Conservation (phyloP, 2,888 invertebrate species). For the Troglohyphantes excavatus region DNA sequence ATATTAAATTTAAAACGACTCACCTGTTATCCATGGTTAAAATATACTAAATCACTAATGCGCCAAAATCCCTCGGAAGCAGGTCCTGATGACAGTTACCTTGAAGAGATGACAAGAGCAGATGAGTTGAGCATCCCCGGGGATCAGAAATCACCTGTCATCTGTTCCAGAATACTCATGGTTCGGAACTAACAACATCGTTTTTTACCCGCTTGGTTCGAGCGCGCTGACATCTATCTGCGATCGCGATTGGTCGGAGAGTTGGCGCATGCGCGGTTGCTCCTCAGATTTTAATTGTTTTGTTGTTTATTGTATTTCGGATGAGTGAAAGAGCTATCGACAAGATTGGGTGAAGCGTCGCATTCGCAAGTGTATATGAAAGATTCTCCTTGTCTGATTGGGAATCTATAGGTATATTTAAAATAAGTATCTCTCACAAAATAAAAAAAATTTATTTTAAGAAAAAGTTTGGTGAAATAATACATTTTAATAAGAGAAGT, state of each 20-base stretch:
- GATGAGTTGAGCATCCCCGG: neutral
- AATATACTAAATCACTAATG: neutral
- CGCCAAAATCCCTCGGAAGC: neutral
- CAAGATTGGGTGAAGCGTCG: too few species aligned
- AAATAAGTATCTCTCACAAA: too few species aligned
- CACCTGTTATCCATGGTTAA: neutral
- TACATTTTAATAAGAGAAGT: too few species aligned
- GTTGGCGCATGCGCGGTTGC: neutral
- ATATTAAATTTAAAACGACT: neutral
- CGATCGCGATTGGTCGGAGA: neutral
- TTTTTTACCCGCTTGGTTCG: slow-evolving; percentile 5
- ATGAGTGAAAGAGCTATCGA: too few species aligned
- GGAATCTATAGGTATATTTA: too few species aligned
- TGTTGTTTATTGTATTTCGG: neutral
- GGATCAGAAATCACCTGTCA: neutral
- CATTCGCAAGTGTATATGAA: too few species aligned
- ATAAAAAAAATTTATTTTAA: too few species aligned
- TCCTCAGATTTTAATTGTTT: neutral
- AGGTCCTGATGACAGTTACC: neutral
- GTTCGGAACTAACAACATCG: neutral
- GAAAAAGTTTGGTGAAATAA: too few species aligned
- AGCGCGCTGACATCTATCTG: neutral
- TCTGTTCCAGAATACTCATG: neutral
- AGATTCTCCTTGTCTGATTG: too few species aligned
- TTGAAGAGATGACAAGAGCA: neutral